Conservation (phyloP, 2,888 invertebrate species). For the Oscheius sp. region DNA sequence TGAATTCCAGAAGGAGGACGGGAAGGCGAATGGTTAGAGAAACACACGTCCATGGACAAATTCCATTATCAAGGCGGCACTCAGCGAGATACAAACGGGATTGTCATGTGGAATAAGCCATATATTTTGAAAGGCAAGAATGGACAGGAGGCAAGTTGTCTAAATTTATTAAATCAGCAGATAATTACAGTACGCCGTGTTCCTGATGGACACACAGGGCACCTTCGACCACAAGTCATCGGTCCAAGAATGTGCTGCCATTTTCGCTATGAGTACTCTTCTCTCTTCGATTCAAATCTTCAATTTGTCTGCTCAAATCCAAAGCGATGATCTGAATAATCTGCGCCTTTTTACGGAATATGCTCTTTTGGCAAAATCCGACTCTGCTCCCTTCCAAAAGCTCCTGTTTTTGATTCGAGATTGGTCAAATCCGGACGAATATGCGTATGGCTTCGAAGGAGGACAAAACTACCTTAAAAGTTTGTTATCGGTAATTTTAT, state of each 20-base stretch:
- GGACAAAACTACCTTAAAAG: slow-evolving; percentile 87
- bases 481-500: slow-evolving; percentile 77
- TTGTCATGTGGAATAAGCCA: slow-evolving; percentile 94
- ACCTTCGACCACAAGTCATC: slow-evolving; percentile 96
- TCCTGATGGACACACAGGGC: slow-evolving; percentile 91
- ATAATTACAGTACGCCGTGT: slow-evolving; percentile 74
- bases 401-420: slow-evolving; percentile 91
- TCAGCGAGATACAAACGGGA: slow-evolving; percentile 79
- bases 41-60: slow-evolving; percentile 35
- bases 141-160: slow-evolving; percentile 43
- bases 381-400: slow-evolving; percentile 81
- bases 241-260: slow-evolving; percentile 93
- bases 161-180: background rate
- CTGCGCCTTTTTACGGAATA: slow-evolving; percentile 94
- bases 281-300: slow-evolving; percentile 85
- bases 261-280: slow-evolving; percentile 97
- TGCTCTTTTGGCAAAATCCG: slow-evolving; percentile 89
- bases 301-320: slow-evolving; percentile 93
- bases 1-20: background rate
- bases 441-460: slow-evolving; percentile 86
- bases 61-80: slow-evolving; percentile 57
- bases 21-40: slow-evolving; percentile 36
- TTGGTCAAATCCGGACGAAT: slow-evolving; percentile 97
- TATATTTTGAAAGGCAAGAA: slow-evolving; percentile 78
- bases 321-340: slow-evolving; percentile 95